Evolutionary conservation across 2,888 invertebrate species (phyloP).

Genomic region (Sinelater perroti): DNA sequence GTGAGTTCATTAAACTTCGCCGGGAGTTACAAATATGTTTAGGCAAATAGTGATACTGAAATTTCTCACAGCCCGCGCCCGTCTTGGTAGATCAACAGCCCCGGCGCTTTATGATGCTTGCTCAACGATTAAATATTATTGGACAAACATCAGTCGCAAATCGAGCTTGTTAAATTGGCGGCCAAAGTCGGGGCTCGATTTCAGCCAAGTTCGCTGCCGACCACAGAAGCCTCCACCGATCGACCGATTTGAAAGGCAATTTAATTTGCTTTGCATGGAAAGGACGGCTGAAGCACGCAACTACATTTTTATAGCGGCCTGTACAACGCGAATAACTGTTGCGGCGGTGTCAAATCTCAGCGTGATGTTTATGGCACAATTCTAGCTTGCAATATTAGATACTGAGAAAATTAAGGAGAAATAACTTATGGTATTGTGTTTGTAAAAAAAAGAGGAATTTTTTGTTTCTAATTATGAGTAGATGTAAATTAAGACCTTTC

Average conservation of each 20-base stretch:
- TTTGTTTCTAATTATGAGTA: too few relatives aligned
- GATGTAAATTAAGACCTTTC: too few relatives aligned
- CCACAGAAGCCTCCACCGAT: too few relatives aligned
- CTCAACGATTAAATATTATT: conserved; percentile 14
- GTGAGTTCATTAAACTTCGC: conserved; percentile 26
- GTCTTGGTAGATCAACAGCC: conserved; percentile 12
- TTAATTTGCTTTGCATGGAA: conserved; percentile 3
- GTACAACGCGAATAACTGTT: conserved; percentile 18
- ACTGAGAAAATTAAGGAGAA: too few relatives aligned
- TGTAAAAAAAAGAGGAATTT: too few relatives aligned
- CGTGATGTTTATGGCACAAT: conserved; percentile 11
- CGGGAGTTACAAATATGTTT: conserved; percentile 13
- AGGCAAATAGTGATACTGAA: conserved; percentile 15
- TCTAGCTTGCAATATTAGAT: too few relatives aligned
- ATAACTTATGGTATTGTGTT: too few relatives aligned
- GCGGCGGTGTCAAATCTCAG: conserved; percentile 18
- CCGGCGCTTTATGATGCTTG: conserved; percentile 14
- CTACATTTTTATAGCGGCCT: conserved; percentile 16
- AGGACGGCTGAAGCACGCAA: conserved; percentile 13
- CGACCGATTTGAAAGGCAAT: conserved; percentile 14
- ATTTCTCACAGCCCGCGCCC: conserved; percentile 12
- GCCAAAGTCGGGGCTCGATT: not conserved
- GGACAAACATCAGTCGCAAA: conserved; percentile 1
- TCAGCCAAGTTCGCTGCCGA: not conserved
- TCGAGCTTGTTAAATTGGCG: not conserved